These are phyloP conservation scores for Delphinus delphis DNA, from an alignment of 2,113 vertebrate species.

Conservation along the genomic window DNA sequence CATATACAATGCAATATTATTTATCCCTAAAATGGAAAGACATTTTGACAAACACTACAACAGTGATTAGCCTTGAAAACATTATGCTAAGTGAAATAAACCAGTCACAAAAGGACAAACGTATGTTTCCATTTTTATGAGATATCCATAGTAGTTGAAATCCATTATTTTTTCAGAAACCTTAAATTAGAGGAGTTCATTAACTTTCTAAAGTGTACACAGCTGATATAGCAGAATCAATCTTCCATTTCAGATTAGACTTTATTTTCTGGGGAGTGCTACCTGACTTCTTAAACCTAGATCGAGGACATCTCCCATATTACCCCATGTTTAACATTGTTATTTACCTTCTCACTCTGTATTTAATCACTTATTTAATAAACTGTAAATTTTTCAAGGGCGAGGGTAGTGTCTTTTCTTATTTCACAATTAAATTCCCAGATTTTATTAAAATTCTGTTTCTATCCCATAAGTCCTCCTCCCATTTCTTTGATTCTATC, in stretches of 20 bases:
- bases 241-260: background rate
- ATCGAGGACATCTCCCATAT: background rate
- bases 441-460: background rate
- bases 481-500: background rate
- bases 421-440: background rate
- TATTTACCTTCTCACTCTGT: background rate
- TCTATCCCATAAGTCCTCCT: background rate
- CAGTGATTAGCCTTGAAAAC: background rate
- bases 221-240: background rate
- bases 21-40: background rate
- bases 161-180: background rate
- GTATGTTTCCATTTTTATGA: background rate
- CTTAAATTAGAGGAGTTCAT: background rate
- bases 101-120: background rate
- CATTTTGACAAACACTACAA: background rate
- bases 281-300: background rate
- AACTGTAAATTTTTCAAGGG: background rate
- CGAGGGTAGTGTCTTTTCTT: background rate
- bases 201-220: background rate
- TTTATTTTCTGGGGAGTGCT: background rate
- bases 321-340: background rate
- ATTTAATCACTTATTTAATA: background rate
- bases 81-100: background rate
- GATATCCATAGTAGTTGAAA: background rate
- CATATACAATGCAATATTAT: background rate